phyloP scores from a whole-genome alignment of 2,113 vertebrate species.

The Apteryx owenii region DNA sequence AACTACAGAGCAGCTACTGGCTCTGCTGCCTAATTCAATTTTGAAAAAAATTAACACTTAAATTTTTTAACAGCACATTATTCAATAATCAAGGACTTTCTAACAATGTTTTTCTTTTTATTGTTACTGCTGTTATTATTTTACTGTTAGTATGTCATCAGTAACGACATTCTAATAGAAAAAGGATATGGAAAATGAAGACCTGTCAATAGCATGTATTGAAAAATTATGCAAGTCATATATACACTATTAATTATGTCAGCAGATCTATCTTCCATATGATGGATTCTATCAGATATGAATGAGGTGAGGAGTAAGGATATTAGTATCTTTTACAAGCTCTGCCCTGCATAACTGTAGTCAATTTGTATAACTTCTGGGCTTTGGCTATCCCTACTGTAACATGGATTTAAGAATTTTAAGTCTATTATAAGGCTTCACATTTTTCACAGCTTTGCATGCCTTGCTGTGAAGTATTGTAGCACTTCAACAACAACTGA shows the following conservation, averaged over 20 bases:
- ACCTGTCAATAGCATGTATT: background rate
- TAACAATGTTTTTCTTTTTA: background rate
- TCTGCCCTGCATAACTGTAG: background rate
- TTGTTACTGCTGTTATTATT: background rate
- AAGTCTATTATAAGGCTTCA: background rate
- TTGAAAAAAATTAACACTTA: background rate
- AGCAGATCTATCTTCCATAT: background rate
- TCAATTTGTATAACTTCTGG: background rate
- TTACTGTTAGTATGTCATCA: background rate
- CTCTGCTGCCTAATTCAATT: background rate
- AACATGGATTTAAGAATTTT: background rate
- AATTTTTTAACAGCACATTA: background rate
- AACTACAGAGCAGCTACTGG: background rate
- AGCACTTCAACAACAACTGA: background rate
- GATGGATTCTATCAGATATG: background rate
- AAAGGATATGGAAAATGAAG: background rate
- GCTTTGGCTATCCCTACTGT: background rate
- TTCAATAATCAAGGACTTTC: background rate
- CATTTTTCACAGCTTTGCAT: conserved; percentile 6
- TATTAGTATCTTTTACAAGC: background rate
- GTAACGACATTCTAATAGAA: background rate
- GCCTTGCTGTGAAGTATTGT: background rate
- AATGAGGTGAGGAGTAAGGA: background rate
- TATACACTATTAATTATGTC: background rate
- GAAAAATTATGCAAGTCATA: background rate